Conservation (phyloP, 2,113 vertebrate species). For the Mormyrus lacerda region DNA sequence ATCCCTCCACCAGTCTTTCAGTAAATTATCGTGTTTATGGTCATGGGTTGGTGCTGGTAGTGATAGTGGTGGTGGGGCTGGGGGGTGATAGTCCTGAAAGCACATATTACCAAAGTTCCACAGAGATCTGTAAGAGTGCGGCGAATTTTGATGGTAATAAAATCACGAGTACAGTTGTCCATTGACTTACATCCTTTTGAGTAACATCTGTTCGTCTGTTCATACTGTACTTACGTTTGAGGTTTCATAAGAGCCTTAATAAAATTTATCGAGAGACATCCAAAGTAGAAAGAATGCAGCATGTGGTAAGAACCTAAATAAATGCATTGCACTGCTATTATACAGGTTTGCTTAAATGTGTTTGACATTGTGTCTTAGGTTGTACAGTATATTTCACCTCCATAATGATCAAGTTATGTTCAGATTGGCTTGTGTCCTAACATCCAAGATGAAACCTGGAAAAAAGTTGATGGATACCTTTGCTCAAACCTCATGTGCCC, state of each 20-base stretch:
- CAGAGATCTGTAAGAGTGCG: not conserved
- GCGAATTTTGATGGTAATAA: not conserved
- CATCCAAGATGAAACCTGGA: not conserved
- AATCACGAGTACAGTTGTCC: not conserved
- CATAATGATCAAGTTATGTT: not conserved
- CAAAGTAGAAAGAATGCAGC: not conserved
- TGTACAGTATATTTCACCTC: not conserved
- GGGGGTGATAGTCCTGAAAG: not conserved
- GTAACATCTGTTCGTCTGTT: not conserved
- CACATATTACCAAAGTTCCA: not conserved
- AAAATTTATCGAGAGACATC: not conserved
- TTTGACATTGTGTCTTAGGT: not conserved
- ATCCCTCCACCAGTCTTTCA: not conserved
- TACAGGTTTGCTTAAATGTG: not conserved
- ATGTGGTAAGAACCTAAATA: not conserved
- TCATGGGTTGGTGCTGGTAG: not conserved
- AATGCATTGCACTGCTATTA: not conserved
- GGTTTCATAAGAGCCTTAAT: not conserved
- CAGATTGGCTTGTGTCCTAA: not conserved
- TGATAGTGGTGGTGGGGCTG: too few relatives aligned
- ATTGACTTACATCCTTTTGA: not conserved
- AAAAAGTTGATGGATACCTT: not conserved
- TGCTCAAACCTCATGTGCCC: not conserved
- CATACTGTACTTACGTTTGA: not conserved
- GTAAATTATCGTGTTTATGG: not conserved